These are phyloP conservation scores for Meandrusa payeni DNA, from an alignment of 2,888 invertebrate genomes.

Conservation along the genomic window DNA sequence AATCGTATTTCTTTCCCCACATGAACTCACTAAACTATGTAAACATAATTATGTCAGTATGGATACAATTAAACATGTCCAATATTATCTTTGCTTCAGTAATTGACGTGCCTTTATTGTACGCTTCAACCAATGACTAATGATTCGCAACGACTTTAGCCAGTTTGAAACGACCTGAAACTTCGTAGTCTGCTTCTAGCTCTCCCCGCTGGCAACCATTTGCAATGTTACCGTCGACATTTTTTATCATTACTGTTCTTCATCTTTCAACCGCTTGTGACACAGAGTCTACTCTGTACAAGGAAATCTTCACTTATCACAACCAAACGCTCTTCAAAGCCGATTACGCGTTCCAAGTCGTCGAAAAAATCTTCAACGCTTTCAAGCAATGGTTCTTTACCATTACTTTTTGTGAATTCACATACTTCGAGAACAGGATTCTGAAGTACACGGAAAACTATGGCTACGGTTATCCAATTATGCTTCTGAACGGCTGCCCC, in stretches of 20 bases:
- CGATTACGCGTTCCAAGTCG: slow-evolving; percentile 56
- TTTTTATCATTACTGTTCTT: slow-evolving; percentile 36
- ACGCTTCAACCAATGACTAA: slow-evolving; percentile 53
- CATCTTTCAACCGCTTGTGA: slow-evolving; percentile 33
- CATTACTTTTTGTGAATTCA: slow-evolving; percentile 68
- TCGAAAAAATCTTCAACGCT: slow-evolving; percentile 59
- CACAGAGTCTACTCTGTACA: slow-evolving; percentile 38
- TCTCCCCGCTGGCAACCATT: slow-evolving; percentile 33
- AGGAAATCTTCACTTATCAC: slow-evolving; percentile 56
- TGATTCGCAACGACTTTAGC: slow-evolving; percentile 48
- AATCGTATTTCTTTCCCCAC: no score
- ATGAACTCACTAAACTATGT: slow-evolving; percentile 17
- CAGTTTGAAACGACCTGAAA: slow-evolving; percentile 43
- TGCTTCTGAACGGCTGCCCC: slow-evolving; percentile 65
- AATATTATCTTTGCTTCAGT: slow-evolving; percentile 62
- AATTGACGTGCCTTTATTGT: slow-evolving; percentile 68
- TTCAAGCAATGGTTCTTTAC: slow-evolving; percentile 72
- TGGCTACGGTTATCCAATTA: slow-evolving; percentile 60
- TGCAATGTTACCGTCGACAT: slow-evolving; percentile 41
- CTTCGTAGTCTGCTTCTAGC: slow-evolving; percentile 42
- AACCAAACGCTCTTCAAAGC: slow-evolving; percentile 49
- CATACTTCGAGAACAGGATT: slow-evolving; percentile 69
- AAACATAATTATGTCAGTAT: slow-evolving; percentile 33
- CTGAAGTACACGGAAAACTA: slow-evolving; percentile 64
- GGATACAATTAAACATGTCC: slow-evolving; percentile 50